These are phyloP conservation scores for Scalopus aquaticus DNA, from an alignment of 2,113 vertebrate genomes.

Conservation along the genomic window DNA sequence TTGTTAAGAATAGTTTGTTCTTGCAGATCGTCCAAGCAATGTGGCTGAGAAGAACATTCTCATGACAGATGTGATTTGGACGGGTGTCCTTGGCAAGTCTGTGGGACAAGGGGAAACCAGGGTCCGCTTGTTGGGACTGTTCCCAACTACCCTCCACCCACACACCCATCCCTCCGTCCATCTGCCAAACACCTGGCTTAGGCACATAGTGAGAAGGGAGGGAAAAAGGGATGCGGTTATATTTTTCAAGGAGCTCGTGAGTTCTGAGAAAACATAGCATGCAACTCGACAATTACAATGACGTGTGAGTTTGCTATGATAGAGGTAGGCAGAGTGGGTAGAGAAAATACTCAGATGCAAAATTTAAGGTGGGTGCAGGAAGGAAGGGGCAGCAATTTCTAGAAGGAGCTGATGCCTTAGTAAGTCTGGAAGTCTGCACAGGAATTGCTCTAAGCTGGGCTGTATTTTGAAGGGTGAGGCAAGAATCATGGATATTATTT, in stretches of 20 bases:
- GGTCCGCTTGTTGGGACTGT: neutral
- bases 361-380: neutral
- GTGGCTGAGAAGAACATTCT: neutral
- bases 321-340: neutral
- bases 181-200: neutral
- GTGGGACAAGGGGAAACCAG: neutral
- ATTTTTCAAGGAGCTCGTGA: neutral
- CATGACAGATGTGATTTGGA: neutral
- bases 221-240: neutral
- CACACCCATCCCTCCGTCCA: neutral
- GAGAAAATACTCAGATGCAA: neutral
- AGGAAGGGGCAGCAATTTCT: neutral
- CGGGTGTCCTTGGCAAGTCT: neutral
- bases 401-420: neutral
- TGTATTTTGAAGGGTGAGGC: neutral
- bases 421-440: neutral
- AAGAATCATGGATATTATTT: neutral
- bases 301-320: neutral
- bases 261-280: neutral
- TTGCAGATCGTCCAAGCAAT: neutral
- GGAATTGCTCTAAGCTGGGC: neutral
- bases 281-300: neutral
- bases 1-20: constrained; percentile 27
- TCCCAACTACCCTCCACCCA: neutral
- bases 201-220: neutral